Percentiles rank a stretch among this genome's conserved stretches.
phyloP scores from a whole-genome alignment of 1,140 invertebrate species.

The Ceratitis capitata region DNA sequence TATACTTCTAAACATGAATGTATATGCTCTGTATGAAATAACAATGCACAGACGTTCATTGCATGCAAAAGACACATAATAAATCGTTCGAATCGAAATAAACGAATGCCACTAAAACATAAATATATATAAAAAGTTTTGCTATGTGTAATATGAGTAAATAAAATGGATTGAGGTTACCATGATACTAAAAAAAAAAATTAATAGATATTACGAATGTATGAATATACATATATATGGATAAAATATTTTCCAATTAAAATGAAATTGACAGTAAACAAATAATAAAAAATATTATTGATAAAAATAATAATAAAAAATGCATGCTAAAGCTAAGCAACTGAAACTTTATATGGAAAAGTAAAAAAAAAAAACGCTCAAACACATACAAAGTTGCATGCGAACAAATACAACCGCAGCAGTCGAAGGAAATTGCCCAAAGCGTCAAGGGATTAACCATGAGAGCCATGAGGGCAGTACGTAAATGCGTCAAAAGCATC shows the following conservation, averaged over 20 bases:
- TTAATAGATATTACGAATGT: background rate
- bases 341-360: background rate
- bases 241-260: background rate
- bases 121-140: constrained; percentile 3
- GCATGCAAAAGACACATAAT: constrained; percentile 9
- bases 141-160: background rate
- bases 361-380: background rate
- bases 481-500: background rate
- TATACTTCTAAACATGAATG: background rate
- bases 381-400: background rate
- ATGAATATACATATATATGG: background rate
- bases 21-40: background rate
- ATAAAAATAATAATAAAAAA: too few species aligned
- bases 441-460: background rate
- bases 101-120: background rate
- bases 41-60: background rate
- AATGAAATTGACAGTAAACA: background rate
- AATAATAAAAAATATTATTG: background rate
- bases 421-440: background rate
- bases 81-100: constrained; percentile 9
- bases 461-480: background rate
- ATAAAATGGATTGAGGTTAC: background rate
- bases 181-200: background rate
- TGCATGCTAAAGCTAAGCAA: background rate
- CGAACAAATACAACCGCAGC: background rate